These are phyloP conservation scores for Berghia stephanieae DNA, from an alignment of 1,140 invertebrate genomes.

Conservation along the genomic window DNA sequence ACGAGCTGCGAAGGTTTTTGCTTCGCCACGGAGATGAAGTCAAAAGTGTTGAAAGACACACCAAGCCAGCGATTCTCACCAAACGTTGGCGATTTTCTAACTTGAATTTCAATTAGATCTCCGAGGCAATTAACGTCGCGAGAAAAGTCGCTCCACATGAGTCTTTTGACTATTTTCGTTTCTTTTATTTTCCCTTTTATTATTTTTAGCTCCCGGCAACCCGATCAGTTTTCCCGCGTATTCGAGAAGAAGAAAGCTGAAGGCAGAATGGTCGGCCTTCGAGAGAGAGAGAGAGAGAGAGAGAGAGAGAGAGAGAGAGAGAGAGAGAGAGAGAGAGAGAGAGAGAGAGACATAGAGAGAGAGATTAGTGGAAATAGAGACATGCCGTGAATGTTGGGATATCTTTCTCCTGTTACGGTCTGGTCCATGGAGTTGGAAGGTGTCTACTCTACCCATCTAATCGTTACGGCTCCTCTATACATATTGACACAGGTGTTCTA, in stretches of 20 bases:
- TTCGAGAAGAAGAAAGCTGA: neutral
- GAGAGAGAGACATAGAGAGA: too few relatives aligned
- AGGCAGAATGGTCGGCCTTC: too few relatives aligned
- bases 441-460: slow-evolving; percentile 10
- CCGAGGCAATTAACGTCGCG: neutral
- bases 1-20: too few relatives aligned
- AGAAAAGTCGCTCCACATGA: neutral
- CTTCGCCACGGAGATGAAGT: neutral
- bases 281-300: too few relatives aligned
- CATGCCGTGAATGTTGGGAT: too few relatives aligned
- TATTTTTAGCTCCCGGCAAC: neutral
- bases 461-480: neutral
- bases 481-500: slow-evolving; percentile 19
- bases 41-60: slow-evolving; percentile 28
- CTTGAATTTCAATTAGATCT: slow-evolving; percentile 23
- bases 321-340: too few relatives aligned
- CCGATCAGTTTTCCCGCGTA: neutral
- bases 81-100: slow-evolving; percentile 12
- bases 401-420: slow-evolving; percentile 14
- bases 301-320: too few relatives aligned
- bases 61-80: neutral
- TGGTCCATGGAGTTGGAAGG: neutral
- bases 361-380: too few relatives aligned
- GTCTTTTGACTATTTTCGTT: too few relatives aligned
- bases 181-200: too few relatives aligned